A percentile compares a stretch with the other conserved stretches of the same genome.
phyloP scores from a whole-genome alignment of 2,113 vertebrate genomes.

The Gobiocypris rarus region DNA sequence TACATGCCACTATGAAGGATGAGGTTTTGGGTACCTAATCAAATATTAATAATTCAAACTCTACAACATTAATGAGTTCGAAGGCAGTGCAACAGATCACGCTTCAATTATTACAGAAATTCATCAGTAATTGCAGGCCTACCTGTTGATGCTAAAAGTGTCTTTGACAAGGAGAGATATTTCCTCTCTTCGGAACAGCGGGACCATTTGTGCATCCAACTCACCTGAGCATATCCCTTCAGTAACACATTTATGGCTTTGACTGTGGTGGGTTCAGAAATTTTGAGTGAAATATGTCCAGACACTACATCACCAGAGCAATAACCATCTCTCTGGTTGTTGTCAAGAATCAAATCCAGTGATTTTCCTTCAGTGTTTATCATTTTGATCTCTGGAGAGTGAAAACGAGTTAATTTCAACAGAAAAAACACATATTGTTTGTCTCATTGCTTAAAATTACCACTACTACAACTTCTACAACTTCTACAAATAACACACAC shows the following conservation, averaged over 20 bases:
- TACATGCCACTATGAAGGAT: constrained; percentile 78
- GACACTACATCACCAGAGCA: constrained; percentile 69
- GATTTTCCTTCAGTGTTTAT: constrained; percentile 7
- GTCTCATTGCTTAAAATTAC: background rate
- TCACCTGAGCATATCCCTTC: constrained; percentile 71
- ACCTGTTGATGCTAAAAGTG: constrained; percentile 46
- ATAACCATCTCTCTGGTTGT: constrained; percentile 30
- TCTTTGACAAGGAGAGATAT: constrained; percentile 72
- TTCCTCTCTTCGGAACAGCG: constrained; percentile 63
- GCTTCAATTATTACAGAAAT: background rate
- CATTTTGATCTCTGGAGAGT: constrained; percentile 5
- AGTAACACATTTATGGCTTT: constrained; percentile 68
- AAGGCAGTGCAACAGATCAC: background rate
- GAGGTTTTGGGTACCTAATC: constrained; percentile 62
- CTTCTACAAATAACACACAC: no score
- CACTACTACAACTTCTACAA: no score
- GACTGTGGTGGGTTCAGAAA: constrained; percentile 63
- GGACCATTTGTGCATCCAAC: constrained; percentile 63
- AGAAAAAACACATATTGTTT: background rate
- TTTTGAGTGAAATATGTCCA: constrained; percentile 75
- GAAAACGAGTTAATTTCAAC: background rate
- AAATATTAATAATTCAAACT: background rate
- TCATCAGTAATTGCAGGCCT: background rate
- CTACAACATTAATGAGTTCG: background rate
- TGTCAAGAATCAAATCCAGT: constrained; percentile 30